These are phyloP conservation scores for Dipodomys spectabilis DNA, from an alignment of 2,113 vertebrate species.

Conservation along the genomic window DNA sequence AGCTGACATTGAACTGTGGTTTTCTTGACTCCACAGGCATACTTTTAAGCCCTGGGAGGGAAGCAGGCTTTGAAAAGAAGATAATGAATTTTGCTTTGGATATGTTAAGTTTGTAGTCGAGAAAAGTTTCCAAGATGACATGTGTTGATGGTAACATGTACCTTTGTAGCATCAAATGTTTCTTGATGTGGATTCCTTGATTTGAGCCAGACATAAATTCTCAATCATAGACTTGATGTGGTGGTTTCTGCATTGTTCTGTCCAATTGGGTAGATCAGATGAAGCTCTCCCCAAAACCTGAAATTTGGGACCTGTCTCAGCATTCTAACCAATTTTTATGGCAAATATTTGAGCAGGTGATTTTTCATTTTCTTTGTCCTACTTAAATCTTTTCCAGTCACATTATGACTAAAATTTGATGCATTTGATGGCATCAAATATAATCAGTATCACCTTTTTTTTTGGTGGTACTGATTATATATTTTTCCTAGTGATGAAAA, in stretches of 20 bases:
- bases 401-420: not conserved
- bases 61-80: conserved; percentile 8
- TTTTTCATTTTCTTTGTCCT: conserved; percentile 20
- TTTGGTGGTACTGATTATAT: not conserved
- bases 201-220: conserved; percentile 24
- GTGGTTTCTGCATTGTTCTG: not conserved
- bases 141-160: not conserved
- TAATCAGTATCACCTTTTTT: not conserved
- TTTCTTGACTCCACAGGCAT: not conserved
- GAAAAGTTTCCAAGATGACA: conserved; percentile 30
- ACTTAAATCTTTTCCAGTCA: not conserved
- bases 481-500: not conserved
- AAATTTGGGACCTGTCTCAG: not conserved
- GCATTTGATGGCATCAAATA: conserved; percentile 17
- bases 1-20: not conserved
- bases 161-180: conserved; percentile 7
- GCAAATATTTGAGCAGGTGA: conserved; percentile 24
- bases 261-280: not conserved
- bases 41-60: not conserved
- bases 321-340: not conserved
- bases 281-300: not conserved
- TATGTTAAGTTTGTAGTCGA: not conserved
- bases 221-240: not conserved
- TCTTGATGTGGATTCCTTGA: not conserved
- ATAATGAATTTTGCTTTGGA: not conserved